Conservation (phyloP, 1,140 invertebrate species). For the Argopecten irradians region DNA sequence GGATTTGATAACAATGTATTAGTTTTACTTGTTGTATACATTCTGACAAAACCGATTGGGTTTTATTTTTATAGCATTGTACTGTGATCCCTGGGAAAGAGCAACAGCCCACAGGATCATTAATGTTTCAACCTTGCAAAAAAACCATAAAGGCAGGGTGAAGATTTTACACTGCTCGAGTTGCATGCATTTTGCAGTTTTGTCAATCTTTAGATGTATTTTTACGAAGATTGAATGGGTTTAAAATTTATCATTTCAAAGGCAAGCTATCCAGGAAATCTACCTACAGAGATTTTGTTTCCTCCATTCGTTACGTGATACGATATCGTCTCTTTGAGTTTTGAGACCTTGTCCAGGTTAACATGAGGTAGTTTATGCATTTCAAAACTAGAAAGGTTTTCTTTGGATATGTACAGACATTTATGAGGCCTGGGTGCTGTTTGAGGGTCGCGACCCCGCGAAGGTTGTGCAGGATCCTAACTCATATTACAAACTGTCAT, state of each 20-base stretch:
- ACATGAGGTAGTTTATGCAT: neutral
- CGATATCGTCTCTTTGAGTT: neutral
- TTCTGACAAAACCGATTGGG: neutral
- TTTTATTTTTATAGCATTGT: neutral
- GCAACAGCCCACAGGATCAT: neutral
- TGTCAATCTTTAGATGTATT: neutral
- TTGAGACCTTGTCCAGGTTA: neutral
- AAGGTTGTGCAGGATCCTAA: neutral
- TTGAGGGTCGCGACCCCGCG: neutral
- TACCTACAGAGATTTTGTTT: neutral
- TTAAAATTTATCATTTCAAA: slow-evolving; percentile 2
- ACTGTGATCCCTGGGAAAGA: neutral
- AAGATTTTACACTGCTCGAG: neutral
- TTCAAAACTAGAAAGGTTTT: slow-evolving; percentile 17
- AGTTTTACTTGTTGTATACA: neutral
- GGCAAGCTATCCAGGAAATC: neutral
- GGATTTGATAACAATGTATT: slow-evolving; percentile 1
- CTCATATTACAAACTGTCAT: neutral
- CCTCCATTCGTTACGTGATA: neutral
- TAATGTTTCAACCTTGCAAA: neutral
- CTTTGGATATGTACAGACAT: neutral
- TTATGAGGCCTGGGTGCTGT: neutral
- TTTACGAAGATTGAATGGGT: neutral
- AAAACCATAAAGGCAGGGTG: neutral
- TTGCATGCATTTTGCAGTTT: slow-evolving; percentile 17